Evolutionary conservation across 53 echinoderm and acorn worm genomes (phyloP), one percentile per base, ranked within the genome.

Genomic region (Paracentrotus lividus): DNA sequence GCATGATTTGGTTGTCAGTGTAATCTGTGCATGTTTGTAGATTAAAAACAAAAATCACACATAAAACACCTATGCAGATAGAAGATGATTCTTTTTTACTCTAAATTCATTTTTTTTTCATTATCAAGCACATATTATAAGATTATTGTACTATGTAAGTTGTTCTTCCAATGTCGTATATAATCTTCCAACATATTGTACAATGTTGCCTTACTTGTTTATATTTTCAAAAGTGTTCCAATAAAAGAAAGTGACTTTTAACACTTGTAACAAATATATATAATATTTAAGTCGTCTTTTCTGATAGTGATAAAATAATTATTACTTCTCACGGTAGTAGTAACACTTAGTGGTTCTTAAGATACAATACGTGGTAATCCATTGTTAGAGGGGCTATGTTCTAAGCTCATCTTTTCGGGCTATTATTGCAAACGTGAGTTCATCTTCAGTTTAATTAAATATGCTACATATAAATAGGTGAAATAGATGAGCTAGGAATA

Each of bases 211-310:
- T 81, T 81, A 45, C 33, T 81, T n/a, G n/a, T 81, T n/a, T 81
- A 47, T 81, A 81, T 81, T 81, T 81, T 81, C 81, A 81, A 78
- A 78, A 81, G 47, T 81, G 81, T 81, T 81, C 81, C 81, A 81
- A 33, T 81, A 45, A 81, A 72, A 40, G 20, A 72, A 33, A 81
- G 40, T 40, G 47, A n/a, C 43, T 81, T 24, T 81, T 47, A 81
- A 81, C 45, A 81, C 44, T 47, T 81, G 21, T 81, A 81, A 47
- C 34, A 21, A 13, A 42, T 42, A 77, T 81, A 1, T n/a, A n/a
- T n/a, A n/a, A n/a, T n/a, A n/a, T n/a, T 45, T 76, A 20, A 40
- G 44, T 27, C 27, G 81, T 81, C 27, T 40, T 47, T 21, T 72
- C 36, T 72, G 5, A 18, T 36, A 18, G 36, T 20, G 5, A 69